Evolutionary conservation across 2,888 invertebrate species (phyloP).

Genomic region (Protophormia terraenovae): DNA sequence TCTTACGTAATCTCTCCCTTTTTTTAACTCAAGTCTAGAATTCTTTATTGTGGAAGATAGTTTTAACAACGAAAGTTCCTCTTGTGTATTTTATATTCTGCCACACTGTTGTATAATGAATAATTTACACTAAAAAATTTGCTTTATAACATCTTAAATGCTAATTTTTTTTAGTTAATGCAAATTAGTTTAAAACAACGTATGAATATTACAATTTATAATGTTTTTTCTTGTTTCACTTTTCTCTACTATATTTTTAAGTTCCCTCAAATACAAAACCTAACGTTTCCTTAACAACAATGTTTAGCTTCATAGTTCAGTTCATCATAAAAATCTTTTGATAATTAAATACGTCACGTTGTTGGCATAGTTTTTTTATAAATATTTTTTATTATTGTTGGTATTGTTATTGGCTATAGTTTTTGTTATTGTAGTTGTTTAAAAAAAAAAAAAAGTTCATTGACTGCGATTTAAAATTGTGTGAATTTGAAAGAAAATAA

Average conservation of each 20-base stretch:
- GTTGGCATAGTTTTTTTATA: conserved; percentile 22
- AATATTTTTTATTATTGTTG: neutral
- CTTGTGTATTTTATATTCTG: no score
- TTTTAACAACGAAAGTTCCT: no score
- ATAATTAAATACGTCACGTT: conserved; percentile 47
- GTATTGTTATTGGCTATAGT: conserved; percentile 2
- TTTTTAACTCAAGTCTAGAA: no score
- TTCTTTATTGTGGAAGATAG: no score
- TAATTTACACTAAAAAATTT: no score
- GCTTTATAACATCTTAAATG: no score
- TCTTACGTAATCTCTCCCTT: no score
- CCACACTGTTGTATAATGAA: no score
- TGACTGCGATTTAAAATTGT: conserved; percentile 50
- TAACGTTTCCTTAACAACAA: neutral
- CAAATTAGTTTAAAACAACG: no score
- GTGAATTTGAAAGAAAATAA: conserved; percentile 24
- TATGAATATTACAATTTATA: neutral
- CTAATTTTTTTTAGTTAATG: no score
- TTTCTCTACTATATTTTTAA: neutral
- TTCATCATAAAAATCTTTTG: conserved; percentile 14
- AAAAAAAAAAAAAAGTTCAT: conserved; percentile 43
- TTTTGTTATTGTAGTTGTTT: neutral
- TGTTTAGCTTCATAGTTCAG: neutral
- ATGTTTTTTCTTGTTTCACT: neutral
- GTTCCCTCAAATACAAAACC: no score